These are phyloP conservation scores for Tapirus terrestris DNA, from an alignment of 2,113 vertebrate genomes.

Conservation along the genomic window DNA sequence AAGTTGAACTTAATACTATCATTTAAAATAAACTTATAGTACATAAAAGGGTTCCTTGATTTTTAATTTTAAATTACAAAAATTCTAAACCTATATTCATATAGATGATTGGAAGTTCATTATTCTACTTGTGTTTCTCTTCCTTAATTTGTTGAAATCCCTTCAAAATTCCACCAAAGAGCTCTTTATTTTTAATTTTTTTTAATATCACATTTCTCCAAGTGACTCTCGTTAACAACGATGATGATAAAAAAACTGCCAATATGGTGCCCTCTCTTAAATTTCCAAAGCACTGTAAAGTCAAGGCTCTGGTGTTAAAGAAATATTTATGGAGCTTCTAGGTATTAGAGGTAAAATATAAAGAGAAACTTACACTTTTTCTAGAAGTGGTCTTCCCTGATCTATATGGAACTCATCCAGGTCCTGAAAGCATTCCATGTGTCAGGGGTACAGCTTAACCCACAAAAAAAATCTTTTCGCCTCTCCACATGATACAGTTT, in stretches of 20 bases:
- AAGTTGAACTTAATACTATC: not conserved
- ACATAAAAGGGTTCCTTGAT: not conserved
- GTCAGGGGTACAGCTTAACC: not conserved
- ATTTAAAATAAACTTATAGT: not conserved
- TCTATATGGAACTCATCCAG: not conserved
- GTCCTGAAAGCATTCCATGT: not conserved
- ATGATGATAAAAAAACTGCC: not conserved
- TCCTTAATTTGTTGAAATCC: not conserved
- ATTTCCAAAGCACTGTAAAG: not conserved
- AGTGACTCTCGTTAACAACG: not conserved
- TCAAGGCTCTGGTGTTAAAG: not conserved
- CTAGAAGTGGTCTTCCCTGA: not conserved
- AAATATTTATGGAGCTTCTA: not conserved
- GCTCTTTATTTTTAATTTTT: not conserved
- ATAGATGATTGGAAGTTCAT: not conserved
- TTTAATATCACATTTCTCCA: not conserved
- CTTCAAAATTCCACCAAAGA: not conserved
- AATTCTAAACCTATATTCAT: not conserved
- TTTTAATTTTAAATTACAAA: not conserved
- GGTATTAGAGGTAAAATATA: not conserved
- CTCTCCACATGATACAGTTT: not conserved
- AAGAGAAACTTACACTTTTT: not conserved
- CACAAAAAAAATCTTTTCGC: not conserved
- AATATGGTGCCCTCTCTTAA: not conserved
- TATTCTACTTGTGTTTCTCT: not conserved